phyloP scores from a whole-genome alignment of 2,113 vertebrate genomes.

The Corythornis cristatus region DNA sequence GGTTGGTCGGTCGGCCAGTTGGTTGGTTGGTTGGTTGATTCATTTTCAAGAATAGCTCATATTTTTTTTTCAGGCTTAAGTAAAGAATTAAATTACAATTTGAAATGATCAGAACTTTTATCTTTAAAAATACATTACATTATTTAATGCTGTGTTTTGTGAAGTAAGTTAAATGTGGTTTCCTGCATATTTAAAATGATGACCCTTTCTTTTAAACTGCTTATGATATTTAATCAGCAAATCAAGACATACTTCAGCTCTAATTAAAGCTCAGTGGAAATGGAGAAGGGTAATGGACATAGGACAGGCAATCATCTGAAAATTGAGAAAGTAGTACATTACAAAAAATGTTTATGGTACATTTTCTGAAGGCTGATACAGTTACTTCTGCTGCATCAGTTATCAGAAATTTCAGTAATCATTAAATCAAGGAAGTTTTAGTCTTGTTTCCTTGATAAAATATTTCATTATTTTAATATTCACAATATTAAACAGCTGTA shows the following conservation, averaged over 20 bases:
- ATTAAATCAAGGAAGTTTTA: conserved; percentile 44
- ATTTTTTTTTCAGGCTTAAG: conserved; percentile 4
- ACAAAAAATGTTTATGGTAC: conserved; percentile 41
- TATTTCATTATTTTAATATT: conserved; percentile 14
- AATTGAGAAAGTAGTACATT: conserved; percentile 16
- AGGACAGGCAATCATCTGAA: conserved; percentile 42
- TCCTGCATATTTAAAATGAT: neutral
- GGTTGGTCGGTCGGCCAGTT: no score
- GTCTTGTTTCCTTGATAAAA: neutral
- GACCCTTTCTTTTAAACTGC: conserved; percentile 33
- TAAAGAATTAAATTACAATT: conserved; percentile 36
- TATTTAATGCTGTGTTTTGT: neutral
- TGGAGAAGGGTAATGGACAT: neutral
- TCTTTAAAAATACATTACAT: neutral
- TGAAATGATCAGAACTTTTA: neutral
- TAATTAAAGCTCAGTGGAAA: conserved; percentile 58
- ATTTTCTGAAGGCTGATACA: conserved; percentile 31
- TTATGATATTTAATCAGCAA: conserved; percentile 50
- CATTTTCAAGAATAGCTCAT: conserved; percentile 38
- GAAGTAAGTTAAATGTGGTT: neutral
- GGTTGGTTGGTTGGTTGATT: neutral
- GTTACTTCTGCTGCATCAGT: conserved; percentile 20
- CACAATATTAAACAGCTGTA: neutral
- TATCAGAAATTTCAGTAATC: conserved; percentile 59
- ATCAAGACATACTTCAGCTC: conserved; percentile 47